Conservation (phyloP, 2,888 invertebrate species). For the Harpagoxenus sublaevis region DNA sequence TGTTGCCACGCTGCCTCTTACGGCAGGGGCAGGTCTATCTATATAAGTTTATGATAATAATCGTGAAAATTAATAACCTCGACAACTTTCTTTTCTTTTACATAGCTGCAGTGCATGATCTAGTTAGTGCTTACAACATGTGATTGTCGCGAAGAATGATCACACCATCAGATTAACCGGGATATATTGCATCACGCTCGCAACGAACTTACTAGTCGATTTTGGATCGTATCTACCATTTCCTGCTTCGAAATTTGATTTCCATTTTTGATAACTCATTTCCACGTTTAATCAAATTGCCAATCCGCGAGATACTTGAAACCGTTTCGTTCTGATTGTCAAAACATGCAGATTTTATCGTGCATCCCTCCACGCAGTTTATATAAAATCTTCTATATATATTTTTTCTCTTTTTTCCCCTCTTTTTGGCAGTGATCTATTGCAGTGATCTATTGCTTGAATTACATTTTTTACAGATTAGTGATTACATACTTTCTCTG, state of each 20-base stretch:
- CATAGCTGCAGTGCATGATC: conserved; percentile 3
- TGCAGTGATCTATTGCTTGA: background rate
- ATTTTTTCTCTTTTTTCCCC: background rate
- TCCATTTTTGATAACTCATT: conserved; percentile 52
- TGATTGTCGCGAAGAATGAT: conserved; percentile 49
- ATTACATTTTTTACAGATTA: background rate
- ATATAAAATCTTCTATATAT: conserved; percentile 23
- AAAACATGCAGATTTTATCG: conserved; percentile 52
- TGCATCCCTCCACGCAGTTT: conserved; percentile 31
- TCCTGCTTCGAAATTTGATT: conserved; percentile 62
- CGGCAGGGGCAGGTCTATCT: too few species aligned
- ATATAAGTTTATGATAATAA: too few species aligned
- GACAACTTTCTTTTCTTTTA: too few species aligned
- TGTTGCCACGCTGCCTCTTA: too few species aligned
- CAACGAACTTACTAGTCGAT: conserved; percentile 47
- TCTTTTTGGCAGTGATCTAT: conserved; percentile 11
- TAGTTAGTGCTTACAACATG: conserved; percentile 38
- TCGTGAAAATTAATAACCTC: too few species aligned
- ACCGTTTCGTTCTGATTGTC: conserved; percentile 74
- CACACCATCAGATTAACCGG: conserved; percentile 35
- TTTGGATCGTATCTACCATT: conserved; percentile 49
- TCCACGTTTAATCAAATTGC: conserved; percentile 63
- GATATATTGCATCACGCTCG: conserved; percentile 42
- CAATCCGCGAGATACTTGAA: conserved; percentile 65
- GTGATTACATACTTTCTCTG: background rate